Base-by-base conservation (phyloP, 2,888 invertebrate species). In the Spilosoma lubricipeda region DNA sequence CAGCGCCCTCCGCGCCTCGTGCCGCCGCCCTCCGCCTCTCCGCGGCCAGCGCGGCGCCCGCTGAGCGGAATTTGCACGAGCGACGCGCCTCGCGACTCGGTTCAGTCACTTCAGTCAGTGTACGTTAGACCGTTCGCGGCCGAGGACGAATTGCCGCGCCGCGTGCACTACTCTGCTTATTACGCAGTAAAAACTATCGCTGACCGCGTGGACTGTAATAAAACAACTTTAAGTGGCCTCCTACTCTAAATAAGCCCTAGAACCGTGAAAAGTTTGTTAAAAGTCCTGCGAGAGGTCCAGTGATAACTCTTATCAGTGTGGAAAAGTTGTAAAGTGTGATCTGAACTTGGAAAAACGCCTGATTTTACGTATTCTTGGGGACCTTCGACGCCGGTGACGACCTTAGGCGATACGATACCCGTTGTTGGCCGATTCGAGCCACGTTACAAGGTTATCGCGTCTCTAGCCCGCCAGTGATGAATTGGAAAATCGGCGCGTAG, bases 401-500 rank as follows among this genome's bases (percentile, higher is more conserved):
- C 90, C 86, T 88, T 86, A 87, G 88, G 89, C 90, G 90, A 90
- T 89, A 90, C 90, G 90, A 90, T 90, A 91, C 90, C 90, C 87
- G 87, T 90, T 90, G 91, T 92, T 93, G 90, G 85, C 92, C 90
- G 86, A 88, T 90, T 87, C 82, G 87, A 92, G 94, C 94, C 93
- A 95, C 94, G 94, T 94, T 95, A 94, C 95, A 95, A 95, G 95
- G 95, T 95, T 95, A 95, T 93, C 93, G 93, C 93, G 93, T 90
- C 91, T 94, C 92, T 93, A 91, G 93, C 90, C 92, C 92, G 92
- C 93, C 90, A 92, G 94, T 94, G 95, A 95, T 95, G 95, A 95
- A 95, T 95, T 95, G 95, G 93, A 95, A 95, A 95, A 95, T 95
- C 95, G 94, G 95, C 95, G 95, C 95, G 94, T 95, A 95, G 95